Percentiles rank a stretch among this genome's conserved stretches.
These are phyloP conservation scores for Synanthedon tipuliformis DNA, from an alignment of 2,888 invertebrate species.

Conservation along the genomic window DNA sequence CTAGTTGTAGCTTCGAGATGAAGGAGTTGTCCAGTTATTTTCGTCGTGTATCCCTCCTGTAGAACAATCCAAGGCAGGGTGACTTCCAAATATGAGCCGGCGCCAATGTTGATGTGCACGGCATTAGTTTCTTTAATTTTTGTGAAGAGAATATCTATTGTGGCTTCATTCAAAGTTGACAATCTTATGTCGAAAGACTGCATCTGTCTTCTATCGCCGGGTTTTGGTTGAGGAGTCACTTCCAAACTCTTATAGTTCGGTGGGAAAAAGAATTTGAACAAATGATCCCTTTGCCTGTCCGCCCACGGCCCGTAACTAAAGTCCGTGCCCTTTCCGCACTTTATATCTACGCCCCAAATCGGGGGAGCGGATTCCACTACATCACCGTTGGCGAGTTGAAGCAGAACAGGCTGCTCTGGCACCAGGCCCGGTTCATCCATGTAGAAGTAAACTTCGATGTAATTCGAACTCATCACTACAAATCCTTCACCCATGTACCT, in stretches of 20 bases:
- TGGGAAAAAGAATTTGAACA: conserved; percentile 97
- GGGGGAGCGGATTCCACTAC: conserved; percentile 93
- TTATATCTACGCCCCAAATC: conserved; percentile 95
- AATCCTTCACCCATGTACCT: conserved; percentile 98
- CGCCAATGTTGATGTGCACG: conserved; percentile 93
- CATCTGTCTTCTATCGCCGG: conserved; percentile 89
- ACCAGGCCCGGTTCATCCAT: conserved; percentile 97
- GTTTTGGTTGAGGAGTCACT: conserved; percentile 83
- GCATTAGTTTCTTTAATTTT: conserved; percentile 96
- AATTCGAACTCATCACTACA: conserved; percentile 95
- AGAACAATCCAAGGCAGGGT: conserved; percentile 94
- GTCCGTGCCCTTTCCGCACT: conserved; percentile 94
- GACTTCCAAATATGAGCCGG: conserved; percentile 96
- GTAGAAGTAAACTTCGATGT: conserved; percentile 94
- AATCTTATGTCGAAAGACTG: conserved; percentile 93
- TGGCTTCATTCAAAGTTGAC: conserved; percentile 91
- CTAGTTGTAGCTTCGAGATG: conserved; percentile 97
- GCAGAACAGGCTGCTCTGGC: conserved; percentile 90
- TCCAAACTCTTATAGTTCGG: conserved; percentile 84
- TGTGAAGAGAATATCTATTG: conserved; percentile 95
- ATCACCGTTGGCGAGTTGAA: conserved; percentile 92
- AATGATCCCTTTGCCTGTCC: conserved; percentile 93
- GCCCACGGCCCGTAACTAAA: conserved; percentile 99
- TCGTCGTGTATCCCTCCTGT: conserved; percentile 89
- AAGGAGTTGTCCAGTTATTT: conserved; percentile 92